Conservation (phyloP, 2,797 vertebrate genomes). For the Ptychobarbus kaznakovi region DNA sequence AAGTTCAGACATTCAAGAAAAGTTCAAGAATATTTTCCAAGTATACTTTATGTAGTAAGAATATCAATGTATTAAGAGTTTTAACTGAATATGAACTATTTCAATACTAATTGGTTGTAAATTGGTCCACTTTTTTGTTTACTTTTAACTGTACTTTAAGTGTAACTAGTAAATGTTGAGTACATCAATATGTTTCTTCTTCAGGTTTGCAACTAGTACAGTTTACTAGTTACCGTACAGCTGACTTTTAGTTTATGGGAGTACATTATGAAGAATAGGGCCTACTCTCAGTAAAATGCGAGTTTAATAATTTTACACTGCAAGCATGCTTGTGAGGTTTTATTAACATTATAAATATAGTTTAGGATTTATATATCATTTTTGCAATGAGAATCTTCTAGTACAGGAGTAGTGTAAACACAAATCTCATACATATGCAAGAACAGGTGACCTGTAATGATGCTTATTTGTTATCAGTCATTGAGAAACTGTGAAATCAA, state of each 20-base stretch:
- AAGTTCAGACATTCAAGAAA: not conserved
- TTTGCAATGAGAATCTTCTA: not conserved
- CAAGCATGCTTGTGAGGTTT: not conserved
- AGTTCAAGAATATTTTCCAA: not conserved
- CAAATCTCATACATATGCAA: not conserved
- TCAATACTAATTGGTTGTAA: conserved; percentile 56
- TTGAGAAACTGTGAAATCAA: conserved; percentile 72
- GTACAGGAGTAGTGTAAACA: not conserved
- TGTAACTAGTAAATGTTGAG: not conserved
- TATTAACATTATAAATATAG: not conserved
- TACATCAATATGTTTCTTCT: not conserved
- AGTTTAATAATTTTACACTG: not conserved
- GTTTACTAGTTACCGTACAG: not conserved
- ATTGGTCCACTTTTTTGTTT: not conserved
- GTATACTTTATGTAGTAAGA: not conserved
- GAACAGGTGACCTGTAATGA: conserved; percentile 62
- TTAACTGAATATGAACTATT: not conserved
- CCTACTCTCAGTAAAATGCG: not conserved
- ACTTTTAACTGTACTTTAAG: not conserved
- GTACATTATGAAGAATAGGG: not conserved
- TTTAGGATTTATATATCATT: not conserved
- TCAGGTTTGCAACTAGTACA: not conserved
- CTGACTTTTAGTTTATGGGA: not conserved
- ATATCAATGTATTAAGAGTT: not conserved
- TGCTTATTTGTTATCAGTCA: conserved; percentile 67